Percentiles rank a stretch among this genome's conserved stretches.
Conservation (phyloP, 2,888 invertebrate genomes). For the Alviniconcha strummeri region DNA sequence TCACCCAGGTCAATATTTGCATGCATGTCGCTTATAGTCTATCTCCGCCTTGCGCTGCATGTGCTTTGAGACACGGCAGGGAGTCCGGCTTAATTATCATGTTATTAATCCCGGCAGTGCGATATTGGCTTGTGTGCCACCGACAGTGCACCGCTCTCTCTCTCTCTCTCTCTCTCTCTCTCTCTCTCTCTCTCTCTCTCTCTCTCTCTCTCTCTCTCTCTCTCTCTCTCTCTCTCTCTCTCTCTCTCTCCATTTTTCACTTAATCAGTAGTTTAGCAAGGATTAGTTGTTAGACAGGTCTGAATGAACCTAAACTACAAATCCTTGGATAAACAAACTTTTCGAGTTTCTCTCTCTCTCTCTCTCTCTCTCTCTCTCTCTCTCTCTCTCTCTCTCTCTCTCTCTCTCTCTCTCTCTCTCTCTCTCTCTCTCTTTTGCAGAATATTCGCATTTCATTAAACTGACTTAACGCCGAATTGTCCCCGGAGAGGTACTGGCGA, state of each 20-base stretch:
- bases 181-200: neutral
- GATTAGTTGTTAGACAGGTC: neutral
- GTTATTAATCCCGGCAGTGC: neutral
- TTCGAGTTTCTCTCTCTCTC: neutral
- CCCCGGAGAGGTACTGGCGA: too few relatives aligned
- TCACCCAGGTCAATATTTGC: neutral
- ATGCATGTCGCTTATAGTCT: neutral
- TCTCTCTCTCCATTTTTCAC: neutral
- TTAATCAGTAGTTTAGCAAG: too few relatives aligned
- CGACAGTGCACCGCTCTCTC: neutral
- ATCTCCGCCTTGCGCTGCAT: neutral
- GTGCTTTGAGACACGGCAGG: neutral
- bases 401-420: conserved; percentile 4
- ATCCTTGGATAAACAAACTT: neutral
- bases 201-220: too few relatives aligned
- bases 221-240: neutral
- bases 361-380: conserved; percentile 7
- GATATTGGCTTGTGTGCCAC: neutral
- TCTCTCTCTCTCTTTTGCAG: conserved; percentile 6
- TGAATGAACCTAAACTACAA: too few relatives aligned
- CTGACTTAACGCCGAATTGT: too few relatives aligned
- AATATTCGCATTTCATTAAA: too few relatives aligned
- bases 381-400: conserved; percentile 26
- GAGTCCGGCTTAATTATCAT: neutral
- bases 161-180: neutral